Percentiles rank a stretch among this genome's conserved stretches.
Evolutionary conservation across 2,888 invertebrate species (phyloP).

Genomic region (Eutolmus rufibarbis): DNA sequence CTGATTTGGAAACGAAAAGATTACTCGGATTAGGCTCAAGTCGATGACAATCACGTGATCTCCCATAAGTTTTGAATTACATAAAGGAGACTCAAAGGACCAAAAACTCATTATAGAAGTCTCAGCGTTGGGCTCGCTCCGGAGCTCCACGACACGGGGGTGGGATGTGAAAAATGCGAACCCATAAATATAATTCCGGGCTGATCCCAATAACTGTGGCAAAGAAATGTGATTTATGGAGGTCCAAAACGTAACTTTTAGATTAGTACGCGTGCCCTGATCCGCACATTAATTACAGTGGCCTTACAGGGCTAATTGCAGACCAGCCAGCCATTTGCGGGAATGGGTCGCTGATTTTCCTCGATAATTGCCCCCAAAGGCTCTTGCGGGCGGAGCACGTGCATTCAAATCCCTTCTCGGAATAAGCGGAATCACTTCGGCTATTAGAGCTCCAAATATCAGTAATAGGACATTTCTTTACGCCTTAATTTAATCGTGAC

Average conservation of each 20-base stretch:
- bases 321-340: neutral
- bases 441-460: neutral
- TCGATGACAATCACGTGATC: neutral
- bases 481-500: neutral
- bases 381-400: neutral
- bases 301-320: conserved; percentile 20
- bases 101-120: conserved; percentile 32
- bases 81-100: conserved; percentile 26
- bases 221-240: conserved; percentile 40
- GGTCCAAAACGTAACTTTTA: conserved; percentile 39
- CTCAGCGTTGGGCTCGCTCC: neutral
- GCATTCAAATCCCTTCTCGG: neutral
- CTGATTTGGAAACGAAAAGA: conserved; percentile 41
- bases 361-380: neutral
- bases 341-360: neutral
- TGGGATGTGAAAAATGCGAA: conserved; percentile 35
- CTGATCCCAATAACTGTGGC: conserved; percentile 36
- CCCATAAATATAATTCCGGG: conserved; percentile 33
- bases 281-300: conserved; percentile 11
- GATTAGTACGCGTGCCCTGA: conserved; percentile 18
- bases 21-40: conserved; percentile 40
- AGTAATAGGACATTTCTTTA: neutral
- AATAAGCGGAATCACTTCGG: neutral
- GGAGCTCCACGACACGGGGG: neutral
- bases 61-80: conserved; percentile 14